Base-by-base conservation (phyloP, 2,797 vertebrate species). In the Oreortyx pictus region DNA sequence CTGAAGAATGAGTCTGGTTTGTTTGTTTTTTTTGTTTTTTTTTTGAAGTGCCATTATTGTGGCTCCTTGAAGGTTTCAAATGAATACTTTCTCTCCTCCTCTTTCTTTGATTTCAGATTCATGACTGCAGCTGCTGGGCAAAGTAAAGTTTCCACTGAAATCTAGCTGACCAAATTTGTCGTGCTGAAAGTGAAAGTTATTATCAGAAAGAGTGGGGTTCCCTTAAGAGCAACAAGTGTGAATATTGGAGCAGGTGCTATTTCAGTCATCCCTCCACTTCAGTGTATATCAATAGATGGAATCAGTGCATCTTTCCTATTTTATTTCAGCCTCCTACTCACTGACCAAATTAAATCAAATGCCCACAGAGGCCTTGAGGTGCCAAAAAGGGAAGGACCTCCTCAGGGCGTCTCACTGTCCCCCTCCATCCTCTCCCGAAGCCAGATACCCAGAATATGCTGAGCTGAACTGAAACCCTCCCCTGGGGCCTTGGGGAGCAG, bases 401-500 rank as follows among this genome's bases (percentile, higher is more conserved):
- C 13, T 13, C 8, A 31, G 15, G 6, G 12, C 6, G 46, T 29
- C 37, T 46, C 68, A 24, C 5, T 14, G 18, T 56, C 7, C 4
- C 2, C 6, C 8, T 86, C 41, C n/a, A 16, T 10, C 25, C 23
- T 67, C 44, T 46, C 62, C 25, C 59, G 18, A 19, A 46, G 49
- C 2, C 1, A 0, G 10, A 9, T 83, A 20, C 19, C 47, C 47
- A 9, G 0, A 0, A 6, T 14, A 14, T 25, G 39, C 78, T 22
- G 18, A 70, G n/a, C 35, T 20, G 46, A 29, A 46, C 19, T 1
- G 1, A 67, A 66, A 27, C 35, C 49, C 43, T 66, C 14, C 31
- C 15, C 20, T 23, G 43, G 8, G 12, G 15, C 33, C 20, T 23
- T 0, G 0, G 24, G 56, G 5, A 14, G 41, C 3, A 0, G 24